Evolutionary conservation across 2,113 vertebrate species (phyloP), one percentile per base, ranked within the genome.

Genomic region (Puntigrus tetrazona): DNA sequence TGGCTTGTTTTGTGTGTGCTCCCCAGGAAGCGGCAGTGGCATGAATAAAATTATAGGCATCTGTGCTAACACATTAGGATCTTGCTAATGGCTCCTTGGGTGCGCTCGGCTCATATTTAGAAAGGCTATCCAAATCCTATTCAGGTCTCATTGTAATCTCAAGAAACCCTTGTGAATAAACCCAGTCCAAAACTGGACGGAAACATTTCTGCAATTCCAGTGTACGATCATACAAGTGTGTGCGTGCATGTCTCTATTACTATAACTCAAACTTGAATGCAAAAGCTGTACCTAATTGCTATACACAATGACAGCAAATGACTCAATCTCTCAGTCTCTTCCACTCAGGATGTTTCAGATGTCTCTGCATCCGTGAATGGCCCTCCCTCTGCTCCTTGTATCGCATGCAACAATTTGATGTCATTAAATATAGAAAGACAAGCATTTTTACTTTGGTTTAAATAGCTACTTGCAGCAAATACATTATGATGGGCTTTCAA

Each of bases 41-140:
- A 50, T 84, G 20, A 77, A 67, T 75, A 52, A 34, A 67, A 78
- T 84, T 50, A 55, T 47, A 34, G 69, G 74, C 83, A 84, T 84
- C 74, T 84, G 74, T 63, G 83, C 61, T 50, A 67, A 67, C 47
- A 77, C 57, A 69, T 84, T 78, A 67, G 43, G 8, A 47, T 77
- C 57, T 50, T n/a, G 45, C 72, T 76, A 84, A 78, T 76, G n/a
- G 34, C 57, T 67, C 83, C 83, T 67, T 52, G n/a, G 74, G 73
- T 38, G 74, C 3, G 7, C n/a, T 63, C 20, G 8, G 57, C 22
- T 50, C 20, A 84, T 34, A 77, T 84, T 77, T 77, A 84, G 73
- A 47, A 13, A 31, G 13, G 20, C 61, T 47, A 81, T 81, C 38
- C 61, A 67, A 50, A 65, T 80, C 57, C 16, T 10, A 65, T 80